Evolutionary conservation across 2,113 vertebrate genomes (phyloP).

Genomic region (Podocnemis expansa): DNA sequence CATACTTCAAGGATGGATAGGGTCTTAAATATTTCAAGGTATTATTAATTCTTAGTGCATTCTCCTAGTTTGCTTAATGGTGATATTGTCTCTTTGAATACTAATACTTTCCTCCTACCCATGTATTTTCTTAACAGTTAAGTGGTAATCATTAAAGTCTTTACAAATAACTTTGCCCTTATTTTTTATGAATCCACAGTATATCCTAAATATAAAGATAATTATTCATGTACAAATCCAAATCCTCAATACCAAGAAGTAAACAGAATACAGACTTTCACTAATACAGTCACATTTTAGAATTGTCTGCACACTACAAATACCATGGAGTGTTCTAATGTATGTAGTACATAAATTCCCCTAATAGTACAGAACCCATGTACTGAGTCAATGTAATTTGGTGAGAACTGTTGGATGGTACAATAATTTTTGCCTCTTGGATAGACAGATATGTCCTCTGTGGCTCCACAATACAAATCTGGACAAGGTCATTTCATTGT

Average conservation of each 20-base stretch:
- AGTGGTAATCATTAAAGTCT: not conserved
- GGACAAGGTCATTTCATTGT: not conserved
- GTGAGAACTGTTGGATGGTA: not conserved
- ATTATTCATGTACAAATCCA: not conserved
- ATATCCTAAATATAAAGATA: not conserved
- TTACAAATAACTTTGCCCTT: fast-evolving
- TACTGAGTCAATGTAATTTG: not conserved
- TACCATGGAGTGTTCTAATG: not conserved
- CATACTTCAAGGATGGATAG: not conserved
- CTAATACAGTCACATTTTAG: not conserved
- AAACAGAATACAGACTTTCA: not conserved
- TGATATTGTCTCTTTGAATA: not conserved
- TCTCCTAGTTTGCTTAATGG: not conserved
- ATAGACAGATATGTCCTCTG: not conserved
- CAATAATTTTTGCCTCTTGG: not conserved
- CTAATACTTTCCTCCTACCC: not conserved
- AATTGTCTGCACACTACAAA: not conserved
- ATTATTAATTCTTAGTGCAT: not conserved
- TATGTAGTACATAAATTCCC: not conserved
- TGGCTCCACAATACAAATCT: not conserved
- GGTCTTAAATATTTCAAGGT: conserved; percentile 1
- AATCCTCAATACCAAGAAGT: not conserved
- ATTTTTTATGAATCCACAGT: not conserved
- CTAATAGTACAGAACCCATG: not conserved
- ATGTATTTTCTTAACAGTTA: not conserved